A percentile compares a stretch with the other conserved stretches of the same genome.
Conservation (phyloP, 2,888 invertebrate species). For the Acleris holmiana region DNA sequence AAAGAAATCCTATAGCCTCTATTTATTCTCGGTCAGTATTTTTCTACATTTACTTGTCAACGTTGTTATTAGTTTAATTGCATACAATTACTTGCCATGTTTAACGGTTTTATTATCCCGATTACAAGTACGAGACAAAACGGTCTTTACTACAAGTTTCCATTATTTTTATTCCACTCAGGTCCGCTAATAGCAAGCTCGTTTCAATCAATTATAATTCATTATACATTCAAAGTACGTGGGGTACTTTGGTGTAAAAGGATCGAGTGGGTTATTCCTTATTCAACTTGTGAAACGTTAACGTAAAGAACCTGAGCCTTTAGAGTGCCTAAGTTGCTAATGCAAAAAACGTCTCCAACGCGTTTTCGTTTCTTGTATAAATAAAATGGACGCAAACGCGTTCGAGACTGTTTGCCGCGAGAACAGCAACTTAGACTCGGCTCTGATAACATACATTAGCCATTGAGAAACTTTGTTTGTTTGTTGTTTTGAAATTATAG, state of each 20-base stretch:
- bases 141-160: slow-evolving; percentile 6
- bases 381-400: too few relatives aligned
- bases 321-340: too few relatives aligned
- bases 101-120: not conserved
- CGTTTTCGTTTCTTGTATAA: too few relatives aligned
- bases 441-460: too few relatives aligned
- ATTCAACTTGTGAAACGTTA: not conserved
- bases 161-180: slow-evolving; percentile 6
- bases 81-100: not conserved
- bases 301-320: not conserved
- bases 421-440: too few relatives aligned
- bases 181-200: slow-evolving; percentile 2
- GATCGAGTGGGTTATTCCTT: slow-evolving; percentile 10
- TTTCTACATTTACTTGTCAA: too few relatives aligned
- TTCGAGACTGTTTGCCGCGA: too few relatives aligned
- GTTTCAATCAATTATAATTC: slow-evolving; percentile 30
- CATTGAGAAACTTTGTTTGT: too few relatives aligned
- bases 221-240: slow-evolving; percentile 45
- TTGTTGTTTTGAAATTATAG: too few relatives aligned
- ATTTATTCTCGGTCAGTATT: too few relatives aligned
- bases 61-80: not conserved
- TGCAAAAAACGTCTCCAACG: too few relatives aligned
- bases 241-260: slow-evolving; percentile 39
- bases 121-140: slow-evolving; percentile 5
- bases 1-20: too few relatives aligned